Conservation (phyloP, 2,113 vertebrate genomes). For the Nymphicus hollandicus region DNA sequence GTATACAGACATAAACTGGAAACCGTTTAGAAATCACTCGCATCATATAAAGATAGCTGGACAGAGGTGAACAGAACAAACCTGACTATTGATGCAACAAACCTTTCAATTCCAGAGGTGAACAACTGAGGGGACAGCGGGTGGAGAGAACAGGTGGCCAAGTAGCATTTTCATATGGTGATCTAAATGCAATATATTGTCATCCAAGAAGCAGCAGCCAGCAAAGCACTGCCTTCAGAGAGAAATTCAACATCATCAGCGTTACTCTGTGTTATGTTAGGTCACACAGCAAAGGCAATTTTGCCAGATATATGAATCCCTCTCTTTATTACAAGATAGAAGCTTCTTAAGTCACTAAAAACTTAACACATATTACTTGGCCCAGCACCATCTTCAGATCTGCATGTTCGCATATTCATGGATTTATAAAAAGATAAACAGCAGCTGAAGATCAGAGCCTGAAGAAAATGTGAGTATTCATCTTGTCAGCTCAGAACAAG, state of each 20-base stretch:
- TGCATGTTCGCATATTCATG: constrained; percentile 10
- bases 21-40: constrained; percentile 63
- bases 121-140: neutral
- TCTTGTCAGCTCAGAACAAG: neutral
- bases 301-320: neutral
- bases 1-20: constrained; percentile 65
- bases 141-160: constrained; percentile 27
- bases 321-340: constrained; percentile 41
- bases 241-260: neutral
- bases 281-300: neutral
- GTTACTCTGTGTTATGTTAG: neutral
- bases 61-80: constrained; percentile 51
- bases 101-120: neutral
- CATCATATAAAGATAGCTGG: constrained; percentile 32
- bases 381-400: constrained; percentile 65
- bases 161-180: constrained; percentile 26
- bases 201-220: constrained; percentile 59
- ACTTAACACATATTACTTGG: constrained; percentile 39
- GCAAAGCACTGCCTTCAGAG: constrained; percentile 45
- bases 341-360: constrained; percentile 53
- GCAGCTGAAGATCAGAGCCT: constrained; percentile 56
- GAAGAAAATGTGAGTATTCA: constrained; percentile 9
- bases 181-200: constrained; percentile 52
- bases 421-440: constrained; percentile 42
- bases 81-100: constrained; percentile 28